Evolutionary conservation across 2,797 vertebrate genomes (phyloP), one percentile per base, ranked within the genome.

Genomic region (Rhinophrynus dorsalis): DNA sequence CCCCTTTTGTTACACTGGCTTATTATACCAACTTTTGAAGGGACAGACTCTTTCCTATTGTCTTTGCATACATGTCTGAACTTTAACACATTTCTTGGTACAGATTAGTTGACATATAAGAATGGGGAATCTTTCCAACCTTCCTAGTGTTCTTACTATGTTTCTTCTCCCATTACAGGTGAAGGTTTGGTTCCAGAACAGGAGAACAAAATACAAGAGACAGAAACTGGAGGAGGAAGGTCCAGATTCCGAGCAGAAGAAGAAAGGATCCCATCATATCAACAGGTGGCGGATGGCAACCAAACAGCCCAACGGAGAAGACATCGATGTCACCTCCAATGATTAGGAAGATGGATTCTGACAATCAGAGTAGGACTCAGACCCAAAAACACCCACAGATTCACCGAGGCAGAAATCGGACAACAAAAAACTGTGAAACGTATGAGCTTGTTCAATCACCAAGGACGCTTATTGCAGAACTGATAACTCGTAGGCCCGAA

Each of bases 151-250:
- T 10, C 7, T 7, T 12, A 2, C 2, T 8, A 33, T 4, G 32
- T 35, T 35, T 35, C 32, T 10, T 10, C 32, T 7, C 40, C 17
- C 15, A 20, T 45, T 58, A 17, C 81, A 99, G 97, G 97, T 99
- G 82, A 99, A 99, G 84, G 97, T 99, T 18, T 99, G 97, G 97
- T 99, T 99, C 85, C 97, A 99, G 84, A 99, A 99, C 90, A 75
- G 97, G 77, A 83, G 96, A 85, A 99, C 97, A 52, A 99, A 99
- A 80, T 98, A 98, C 88, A 99, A 99, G 89, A 85, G 97, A 1
- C 97, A 99, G 89, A 99, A 99, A 84, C 85, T 99, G 88, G 97
- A 99, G 78, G 97, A 99, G 77, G 97, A 99, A 56, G 97, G 97
- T 0, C 96, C 96, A 0, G 97, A 99, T 26, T 92, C 91, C 3